Evolutionary conservation across 53 echinoderm and acorn worm species (phyloP), one percentile per base, ranked within the genome.

Genomic region (Luidia sarsii): DNA sequence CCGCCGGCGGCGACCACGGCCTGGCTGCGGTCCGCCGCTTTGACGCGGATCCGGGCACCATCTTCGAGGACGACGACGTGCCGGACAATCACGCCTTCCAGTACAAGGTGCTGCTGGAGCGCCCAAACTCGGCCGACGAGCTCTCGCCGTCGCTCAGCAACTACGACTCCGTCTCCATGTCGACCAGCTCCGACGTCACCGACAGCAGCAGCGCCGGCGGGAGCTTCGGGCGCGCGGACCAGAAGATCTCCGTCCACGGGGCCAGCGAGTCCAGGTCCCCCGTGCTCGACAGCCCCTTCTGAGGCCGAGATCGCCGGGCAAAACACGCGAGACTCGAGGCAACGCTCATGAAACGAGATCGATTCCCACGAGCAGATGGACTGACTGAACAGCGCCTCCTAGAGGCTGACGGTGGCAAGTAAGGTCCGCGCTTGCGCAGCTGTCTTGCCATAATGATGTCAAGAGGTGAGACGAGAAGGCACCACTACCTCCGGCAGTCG

Each of bases 141-240:
- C 61, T 77, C 19, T 77, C 77, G 0, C 59, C 61, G 43, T 77
- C 60, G 45, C 48, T 77, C n/a, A 77, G 61, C 77, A 77, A 77
- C 56, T 77, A 39, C 22, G 77, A 77, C n/a, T 71, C 72, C 15
- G 64, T 84, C 2, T 84, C 95, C 18, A 92, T 92, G 92, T 92
- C 95, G 2, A 92, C 92, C 13, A 85, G 85, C 27, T 95, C 95
- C 33, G 92, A 90, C 49, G 75, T 85, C 51, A 90, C 92, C 14
- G 90, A 87, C 36, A 90, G 82, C 20, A 92, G 92, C 32, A 90
- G 92, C 36, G 88, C 85, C 4, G 91, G 94, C 7, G 90, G 90
- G 2, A 95, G 92, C 65, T 92, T 90, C 52, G 92, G 95, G 14
- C 70, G 85, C 14, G 95, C 92, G 0, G 95, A 95, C 52, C 84